Base-by-base conservation (phyloP, 2,797 vertebrate genomes). In the Eulemur rubriventer region DNA sequence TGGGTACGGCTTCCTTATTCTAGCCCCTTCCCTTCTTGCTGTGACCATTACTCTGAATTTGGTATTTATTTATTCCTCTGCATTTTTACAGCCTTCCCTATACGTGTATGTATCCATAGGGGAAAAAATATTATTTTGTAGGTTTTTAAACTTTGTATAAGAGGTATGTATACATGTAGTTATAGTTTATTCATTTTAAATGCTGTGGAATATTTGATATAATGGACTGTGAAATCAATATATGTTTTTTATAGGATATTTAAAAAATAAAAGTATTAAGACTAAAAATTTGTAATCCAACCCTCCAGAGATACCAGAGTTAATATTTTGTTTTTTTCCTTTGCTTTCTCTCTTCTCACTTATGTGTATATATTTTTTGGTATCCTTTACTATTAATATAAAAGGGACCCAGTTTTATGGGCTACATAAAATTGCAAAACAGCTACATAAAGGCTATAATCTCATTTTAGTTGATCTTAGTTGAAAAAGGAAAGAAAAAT, bases 401-500 rank as follows among this genome's bases (percentile, higher is more conserved):
- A 72, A 95, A 94, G 33, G 26, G 46, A 82, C 52, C 18, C 4
- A 52, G 52, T 50, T 94, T 89, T 80, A 63, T 73, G 24, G 79
- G 46, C 82, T 85, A 52, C 6, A 57, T 73, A 92, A 94, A 67
- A 90, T 83, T 93, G 35, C 33, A 83, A 48, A 78, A 52, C 9
- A 92, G 35, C 33, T 70, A 83, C 55, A 55, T 94, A 78, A 82
- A 87, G 50, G 26, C 24, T 41, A 2, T 92, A 79, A 84, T 86
- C 46, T 26, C 26, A 30, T 94, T 96, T 89, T 94, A 52, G 43
- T 85, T 89, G 57, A 69, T 86, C 46, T 84, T 89, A 84, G 35
- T 89, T 85, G 73, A 85, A 93, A 91, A 88, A 57, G 33, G 33
- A 73, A 78, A 81, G n/a, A 75, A 95, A 85, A 85, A 65, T 43